Conservation (phyloP, 2,797 vertebrate genomes). For the Merluccius polli region DNA sequence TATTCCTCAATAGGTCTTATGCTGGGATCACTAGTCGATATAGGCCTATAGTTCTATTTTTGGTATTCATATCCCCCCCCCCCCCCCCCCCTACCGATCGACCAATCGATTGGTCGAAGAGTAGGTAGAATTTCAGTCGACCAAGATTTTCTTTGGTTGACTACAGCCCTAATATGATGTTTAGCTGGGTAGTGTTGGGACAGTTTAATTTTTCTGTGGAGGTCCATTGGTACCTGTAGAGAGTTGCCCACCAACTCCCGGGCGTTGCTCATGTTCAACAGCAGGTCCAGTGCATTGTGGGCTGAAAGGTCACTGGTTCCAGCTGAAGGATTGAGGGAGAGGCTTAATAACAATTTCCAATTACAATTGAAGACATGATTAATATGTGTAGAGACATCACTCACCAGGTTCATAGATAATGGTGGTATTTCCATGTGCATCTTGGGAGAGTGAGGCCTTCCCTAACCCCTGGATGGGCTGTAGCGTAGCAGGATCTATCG, state of each 20-base stretch:
- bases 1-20: too few species aligned
- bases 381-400: slow-evolving; percentile 12
- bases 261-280: slow-evolving; percentile 92
- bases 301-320: slow-evolving; percentile 83
- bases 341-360: neutral
- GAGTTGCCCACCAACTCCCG: slow-evolving; percentile 79
- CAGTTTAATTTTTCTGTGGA: neutral
- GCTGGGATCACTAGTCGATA: too few species aligned
- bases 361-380: neutral
- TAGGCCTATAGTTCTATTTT: too few species aligned
- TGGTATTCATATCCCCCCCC: too few species aligned
- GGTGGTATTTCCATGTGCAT: slow-evolving; percentile 85
- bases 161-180: too few species aligned
- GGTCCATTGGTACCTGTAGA: slow-evolving; percentile 77
- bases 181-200: neutral
- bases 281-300: slow-evolving; percentile 88
- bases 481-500: slow-evolving; percentile 69
- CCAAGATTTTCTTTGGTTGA: too few species aligned
- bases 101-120: too few species aligned
- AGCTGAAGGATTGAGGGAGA: slow-evolving; percentile 40
- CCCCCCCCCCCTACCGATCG: too few species aligned
- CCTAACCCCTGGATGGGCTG: slow-evolving; percentile 71
- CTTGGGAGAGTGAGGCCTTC: slow-evolving; percentile 75
- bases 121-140: too few species aligned
- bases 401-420: slow-evolving; percentile 92